These are phyloP conservation scores for Dilophus febrilis DNA, from an alignment of 2,888 invertebrate genomes.

Conservation along the genomic window DNA sequence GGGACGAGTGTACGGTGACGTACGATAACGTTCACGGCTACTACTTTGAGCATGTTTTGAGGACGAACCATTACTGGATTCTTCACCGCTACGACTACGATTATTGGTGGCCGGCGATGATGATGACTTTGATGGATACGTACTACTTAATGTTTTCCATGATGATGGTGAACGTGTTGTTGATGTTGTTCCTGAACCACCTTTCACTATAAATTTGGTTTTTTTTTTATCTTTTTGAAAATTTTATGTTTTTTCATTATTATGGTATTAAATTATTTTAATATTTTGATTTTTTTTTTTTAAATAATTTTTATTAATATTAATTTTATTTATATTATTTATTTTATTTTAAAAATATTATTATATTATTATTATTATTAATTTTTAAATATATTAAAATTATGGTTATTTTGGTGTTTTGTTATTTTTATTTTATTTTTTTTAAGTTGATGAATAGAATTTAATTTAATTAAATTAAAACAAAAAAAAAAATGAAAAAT, in stretches of 20 bases:
- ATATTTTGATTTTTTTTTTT: slow-evolving; percentile 1
- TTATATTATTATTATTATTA: no score
- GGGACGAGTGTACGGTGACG: slow-evolving; percentile 39
- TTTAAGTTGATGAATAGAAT: no score
- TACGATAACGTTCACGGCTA: slow-evolving; percentile 33
- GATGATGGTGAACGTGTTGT: slow-evolving; percentile 9
- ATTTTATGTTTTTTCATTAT: slow-evolving; percentile 6
- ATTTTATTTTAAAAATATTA: background rate
- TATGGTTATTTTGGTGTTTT: no score
- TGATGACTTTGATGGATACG: slow-evolving; percentile 10
- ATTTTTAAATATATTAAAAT: no score
- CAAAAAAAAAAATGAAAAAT: no score
- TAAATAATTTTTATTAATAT: slow-evolving; percentile 4
- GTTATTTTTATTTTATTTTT: no score
- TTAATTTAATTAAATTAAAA: no score
- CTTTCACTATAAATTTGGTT: slow-evolving; percentile 10
- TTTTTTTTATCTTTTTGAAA: slow-evolving; percentile 3
- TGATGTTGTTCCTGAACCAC: slow-evolving; percentile 8
- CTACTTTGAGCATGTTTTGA: slow-evolving; percentile 9
- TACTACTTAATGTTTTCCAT: slow-evolving; percentile 12
- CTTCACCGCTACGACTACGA: no score
- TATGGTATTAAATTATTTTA: background rate
- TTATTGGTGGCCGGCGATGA: no score
- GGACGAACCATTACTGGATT: slow-evolving; percentile 4
- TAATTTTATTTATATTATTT: background rate